Percentiles rank a stretch among this genome's conserved stretches.
Conservation (phyloP, 2,888 invertebrate species). For the Agrilus mali region DNA sequence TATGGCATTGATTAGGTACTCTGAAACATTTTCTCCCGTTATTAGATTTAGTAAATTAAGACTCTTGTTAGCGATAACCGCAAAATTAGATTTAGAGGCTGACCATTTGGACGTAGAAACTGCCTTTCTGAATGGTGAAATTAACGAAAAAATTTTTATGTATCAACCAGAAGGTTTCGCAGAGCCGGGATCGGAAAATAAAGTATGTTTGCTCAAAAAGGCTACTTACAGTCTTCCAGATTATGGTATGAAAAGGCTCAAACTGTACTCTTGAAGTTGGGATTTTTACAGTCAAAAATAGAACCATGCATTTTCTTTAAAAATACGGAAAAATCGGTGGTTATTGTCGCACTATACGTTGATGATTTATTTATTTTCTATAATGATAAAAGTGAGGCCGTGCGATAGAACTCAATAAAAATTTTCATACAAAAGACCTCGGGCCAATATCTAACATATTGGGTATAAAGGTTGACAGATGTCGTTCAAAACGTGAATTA, state of each 20-base stretch:
- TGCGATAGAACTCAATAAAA: too few species aligned
- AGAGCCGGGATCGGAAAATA: slow-evolving; percentile 3
- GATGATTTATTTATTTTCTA: too few species aligned
- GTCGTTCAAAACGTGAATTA: too few species aligned
- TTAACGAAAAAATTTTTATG: slow-evolving; percentile 16
- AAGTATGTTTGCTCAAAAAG: slow-evolving; percentile 14
- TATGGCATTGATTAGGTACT: slow-evolving; percentile 9
- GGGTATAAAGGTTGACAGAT: too few species aligned
- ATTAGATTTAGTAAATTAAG: slow-evolving; percentile 8
- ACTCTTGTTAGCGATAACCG: slow-evolving; percentile 11
- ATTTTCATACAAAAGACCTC: too few species aligned
- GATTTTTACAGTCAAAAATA: not conserved
- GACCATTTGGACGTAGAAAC: slow-evolving; percentile 17
- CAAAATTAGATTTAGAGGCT: slow-evolving; percentile 10
- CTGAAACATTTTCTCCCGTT: slow-evolving; percentile 11
- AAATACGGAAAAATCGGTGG: slow-evolving; percentile 1
- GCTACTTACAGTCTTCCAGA: slow-evolving; percentile 17
- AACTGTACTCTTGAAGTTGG: slow-evolving; percentile 6
- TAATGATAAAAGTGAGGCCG: too few species aligned
- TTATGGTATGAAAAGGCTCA: slow-evolving; percentile 14
- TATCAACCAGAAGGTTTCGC: slow-evolving; percentile 10
- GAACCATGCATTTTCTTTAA: too few species aligned
- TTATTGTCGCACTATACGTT: too few species aligned
- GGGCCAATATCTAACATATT: too few species aligned
- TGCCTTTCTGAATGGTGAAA: slow-evolving; percentile 17